Evolutionary conservation across 2,113 vertebrate genomes (phyloP), one percentile per base, ranked within the genome.

Genomic region (Hipposideros armiger): DNA sequence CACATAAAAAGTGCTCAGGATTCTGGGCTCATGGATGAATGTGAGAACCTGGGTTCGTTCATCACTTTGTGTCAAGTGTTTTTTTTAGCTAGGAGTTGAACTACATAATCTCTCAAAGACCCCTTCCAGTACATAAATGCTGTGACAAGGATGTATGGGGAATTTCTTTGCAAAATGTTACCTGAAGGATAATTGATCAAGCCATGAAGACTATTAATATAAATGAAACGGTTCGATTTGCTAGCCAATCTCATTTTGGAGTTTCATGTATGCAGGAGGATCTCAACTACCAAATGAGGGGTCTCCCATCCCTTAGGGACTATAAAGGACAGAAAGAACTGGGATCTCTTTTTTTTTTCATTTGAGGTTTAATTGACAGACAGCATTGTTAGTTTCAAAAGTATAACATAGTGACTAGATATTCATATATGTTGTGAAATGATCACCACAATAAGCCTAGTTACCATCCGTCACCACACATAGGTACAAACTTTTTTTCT

Each of bases 151-250:
- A 91, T 50, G 32, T 36, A 50, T n/a, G 36, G 62, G n/a, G 54
- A 11, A 47, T 85, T 85, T 45, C 56, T 74, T 54, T 91, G n/a
- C 26, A 85, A 80, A 78, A 64, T 64, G 26, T 64, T 54, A 84
- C 54, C 93, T 84, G 40, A 72, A 96, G 40, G 80, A 15, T 69
- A 74, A 83, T 74, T 90, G 47, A n/a, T 14, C 58, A 88, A 93
- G 73, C 22, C 36, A 8, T 47, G 40, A 77, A 95, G 58, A 74
- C 62, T 40, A 22, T 52, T 40, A 66, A 56, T 36, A 45, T 28
- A 58, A 67, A n/a, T 62, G 56, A 70, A 90, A 64, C 14, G 17
- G 22, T 69, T 30, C 13, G 16, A 32, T 32, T 67, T 72, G 11
- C 28, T 42, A 13, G 40, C 42, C 42, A 45, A 7, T 89, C 73